A percentile compares a stretch with the other conserved stretches of the same genome.
phyloP scores from a whole-genome alignment of 2,113 vertebrate species.

The Pseudolaguvia tuberculata region DNA sequence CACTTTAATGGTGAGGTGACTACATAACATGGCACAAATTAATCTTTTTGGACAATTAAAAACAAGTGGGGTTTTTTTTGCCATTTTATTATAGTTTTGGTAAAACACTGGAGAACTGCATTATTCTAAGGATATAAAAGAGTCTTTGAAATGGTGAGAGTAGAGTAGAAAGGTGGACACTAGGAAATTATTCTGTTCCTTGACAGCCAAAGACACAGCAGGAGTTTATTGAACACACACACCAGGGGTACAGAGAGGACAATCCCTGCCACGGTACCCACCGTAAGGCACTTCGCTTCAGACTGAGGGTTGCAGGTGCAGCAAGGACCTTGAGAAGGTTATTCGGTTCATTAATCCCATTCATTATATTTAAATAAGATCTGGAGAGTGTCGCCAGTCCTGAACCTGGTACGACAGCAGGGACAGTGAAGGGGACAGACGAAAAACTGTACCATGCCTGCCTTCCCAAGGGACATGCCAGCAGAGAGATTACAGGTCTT shows the following conservation, averaged over 20 bases:
- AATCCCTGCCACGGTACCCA: conserved; percentile 35
- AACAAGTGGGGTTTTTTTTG: not conserved
- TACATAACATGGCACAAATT: not conserved
- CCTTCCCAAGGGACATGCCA: not conserved
- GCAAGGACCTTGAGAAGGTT: conserved; percentile 41
- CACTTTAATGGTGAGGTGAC: not conserved
- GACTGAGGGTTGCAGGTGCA: conserved; percentile 63
- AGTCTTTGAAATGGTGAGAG: conserved; percentile 33
- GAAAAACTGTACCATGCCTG: not conserved
- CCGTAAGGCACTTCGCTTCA: conserved; percentile 33
- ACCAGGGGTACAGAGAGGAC: conserved; percentile 28
- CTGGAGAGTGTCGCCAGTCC: conserved; percentile 59
- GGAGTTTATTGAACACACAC: conserved; percentile 52
- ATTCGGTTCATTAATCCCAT: conserved; percentile 65
- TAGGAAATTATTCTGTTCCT: conserved; percentile 60
- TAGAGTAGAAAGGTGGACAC: conserved; percentile 54
- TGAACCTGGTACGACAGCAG: conserved; percentile 43
- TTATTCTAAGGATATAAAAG: not conserved
- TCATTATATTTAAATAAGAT: conserved; percentile 64
- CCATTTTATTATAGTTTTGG: not conserved
- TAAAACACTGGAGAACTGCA: not conserved
- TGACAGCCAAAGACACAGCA: conserved; percentile 61
- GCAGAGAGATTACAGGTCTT: too few relatives aligned
- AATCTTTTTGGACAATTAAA: not conserved
- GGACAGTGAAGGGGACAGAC: conserved; percentile 15